A percentile compares a stretch with the other conserved stretches of the same genome.
Conservation (phyloP, 2,888 invertebrate genomes). For the Tetragonisca angustula region DNA sequence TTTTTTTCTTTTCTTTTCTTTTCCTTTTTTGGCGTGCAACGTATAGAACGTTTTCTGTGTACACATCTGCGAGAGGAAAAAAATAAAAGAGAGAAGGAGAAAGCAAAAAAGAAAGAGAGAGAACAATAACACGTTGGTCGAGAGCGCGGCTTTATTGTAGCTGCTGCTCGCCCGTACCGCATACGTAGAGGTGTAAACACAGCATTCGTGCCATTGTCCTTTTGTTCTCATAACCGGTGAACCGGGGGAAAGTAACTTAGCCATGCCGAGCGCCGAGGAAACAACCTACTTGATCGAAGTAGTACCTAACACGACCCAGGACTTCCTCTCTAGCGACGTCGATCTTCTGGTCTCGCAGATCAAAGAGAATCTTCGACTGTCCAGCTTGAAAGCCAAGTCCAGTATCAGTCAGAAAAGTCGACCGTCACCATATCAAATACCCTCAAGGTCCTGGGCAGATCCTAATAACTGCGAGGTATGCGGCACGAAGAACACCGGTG, state of each 20-base stretch:
- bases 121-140: slow-evolving; percentile 54
- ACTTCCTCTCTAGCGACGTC: slow-evolving; percentile 86
- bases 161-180: slow-evolving; percentile 34
- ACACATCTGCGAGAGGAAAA: slow-evolving; percentile 1
- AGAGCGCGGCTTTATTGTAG: slow-evolving; percentile 45
- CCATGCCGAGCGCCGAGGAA: slow-evolving; percentile 82
- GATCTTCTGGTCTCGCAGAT: slow-evolving; percentile 88
- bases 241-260: slow-evolving; percentile 39
- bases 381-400: slow-evolving; percentile 81
- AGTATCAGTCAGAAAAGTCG: slow-evolving; percentile 79
- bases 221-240: slow-evolving; percentile 45
- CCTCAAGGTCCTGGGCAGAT: slow-evolving; percentile 79
- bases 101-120: slow-evolving; percentile 33
- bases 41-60: not conserved
- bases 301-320: slow-evolving; percentile 81
- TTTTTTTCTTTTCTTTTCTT: too few species aligned
- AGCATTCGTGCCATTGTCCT: slow-evolving; percentile 47
- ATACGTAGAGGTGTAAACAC: slow-evolving; percentile 58
- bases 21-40: not conserved
- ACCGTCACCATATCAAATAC: slow-evolving; percentile 84
- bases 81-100: slow-evolving; percentile 17
- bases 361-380: slow-evolving; percentile 87
- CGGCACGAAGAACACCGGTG: slow-evolving; percentile 61
- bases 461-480: slow-evolving; percentile 77
- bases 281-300: slow-evolving; percentile 80